These are phyloP conservation scores for Brachionus calyciflorus DNA, from an alignment of 1,140 invertebrate species.

Conservation along the genomic window DNA sequence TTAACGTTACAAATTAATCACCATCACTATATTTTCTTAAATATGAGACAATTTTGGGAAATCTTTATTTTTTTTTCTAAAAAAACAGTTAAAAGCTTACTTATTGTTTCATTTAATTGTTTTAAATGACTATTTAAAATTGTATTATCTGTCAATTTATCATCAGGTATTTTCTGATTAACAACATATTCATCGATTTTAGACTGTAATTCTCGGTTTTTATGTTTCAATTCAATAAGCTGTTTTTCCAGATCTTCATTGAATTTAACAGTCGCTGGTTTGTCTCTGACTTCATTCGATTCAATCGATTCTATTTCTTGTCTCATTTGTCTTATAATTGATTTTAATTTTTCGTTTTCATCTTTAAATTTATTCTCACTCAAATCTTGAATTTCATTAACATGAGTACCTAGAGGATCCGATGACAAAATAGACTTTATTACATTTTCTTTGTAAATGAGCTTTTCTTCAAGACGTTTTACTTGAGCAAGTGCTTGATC, in stretches of 20 bases:
- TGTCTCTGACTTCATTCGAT: slow-evolving; percentile 46
- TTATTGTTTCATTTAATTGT: slow-evolving; percentile 57
- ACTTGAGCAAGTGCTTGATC: slow-evolving; percentile 51
- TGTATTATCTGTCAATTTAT: slow-evolving; percentile 24
- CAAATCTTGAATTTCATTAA: slow-evolving; percentile 3
- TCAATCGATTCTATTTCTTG: slow-evolving; percentile 56
- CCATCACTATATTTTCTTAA: neutral
- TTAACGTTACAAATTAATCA: no score
- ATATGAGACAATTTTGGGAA: no score
- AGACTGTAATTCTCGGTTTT: slow-evolving; percentile 52
- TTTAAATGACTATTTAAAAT: slow-evolving; percentile 53
- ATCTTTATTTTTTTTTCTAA: no score
- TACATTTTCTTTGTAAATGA: slow-evolving; percentile 34
- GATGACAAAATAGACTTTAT: slow-evolving; percentile 10
- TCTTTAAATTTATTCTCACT: slow-evolving; percentile 13
- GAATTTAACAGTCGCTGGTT: neutral
- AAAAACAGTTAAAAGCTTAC: slow-evolving; percentile 48
- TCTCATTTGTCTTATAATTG: slow-evolving; percentile 56
- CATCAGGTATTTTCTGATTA: slow-evolving; percentile 41
- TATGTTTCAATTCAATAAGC: slow-evolving; percentile 51
- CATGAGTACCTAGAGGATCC: neutral
- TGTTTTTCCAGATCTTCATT: slow-evolving; percentile 48
- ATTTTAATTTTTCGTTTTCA: slow-evolving; percentile 54
- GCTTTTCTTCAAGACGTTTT: slow-evolving; percentile 1
- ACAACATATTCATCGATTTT: slow-evolving; percentile 51